phyloP scores from a whole-genome alignment of 2,888 invertebrate genomes.

The Piscicola geometra region DNA sequence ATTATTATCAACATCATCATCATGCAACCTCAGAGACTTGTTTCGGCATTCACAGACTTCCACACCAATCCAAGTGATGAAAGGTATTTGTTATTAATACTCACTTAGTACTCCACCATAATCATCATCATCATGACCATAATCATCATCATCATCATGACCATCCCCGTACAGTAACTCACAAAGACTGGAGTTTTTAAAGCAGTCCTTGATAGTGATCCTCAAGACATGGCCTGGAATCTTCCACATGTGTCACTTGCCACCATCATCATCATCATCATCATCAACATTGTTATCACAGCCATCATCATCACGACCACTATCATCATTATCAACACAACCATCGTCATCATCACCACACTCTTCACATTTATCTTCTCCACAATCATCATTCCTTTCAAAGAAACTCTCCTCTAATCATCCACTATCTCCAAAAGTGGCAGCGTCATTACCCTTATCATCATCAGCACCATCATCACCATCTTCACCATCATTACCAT shows the following conservation, averaged over 20 bases:
- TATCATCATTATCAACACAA: too few relatives aligned
- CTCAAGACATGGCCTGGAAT: conserved; percentile 2
- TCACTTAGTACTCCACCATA: too few relatives aligned
- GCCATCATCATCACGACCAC: too few relatives aligned
- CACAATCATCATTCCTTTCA: neutral
- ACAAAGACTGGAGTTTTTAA: neutral
- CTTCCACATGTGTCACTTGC: neutral
- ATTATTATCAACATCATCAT: too few relatives aligned
- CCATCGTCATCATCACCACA: too few relatives aligned
- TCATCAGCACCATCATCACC: neutral
- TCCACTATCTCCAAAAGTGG: too few relatives aligned
- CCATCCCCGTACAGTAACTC: neutral
- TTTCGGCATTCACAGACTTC: neutral
- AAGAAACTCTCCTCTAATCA: too few relatives aligned
- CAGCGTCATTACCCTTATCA: too few relatives aligned
- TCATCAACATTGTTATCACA: neutral
- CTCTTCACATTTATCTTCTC: neutral
- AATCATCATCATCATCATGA: too few relatives aligned
- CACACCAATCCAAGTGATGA: too few relatives aligned
- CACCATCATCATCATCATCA: neutral
- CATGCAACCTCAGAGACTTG: neutral
- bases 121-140: too few relatives aligned
- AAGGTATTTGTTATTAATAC: too few relatives aligned
- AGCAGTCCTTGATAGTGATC: neutral
- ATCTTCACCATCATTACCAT: neutral